Base-by-base conservation (phyloP, 2,888 invertebrate genomes). In the Dexiosoma caninum region DNA sequence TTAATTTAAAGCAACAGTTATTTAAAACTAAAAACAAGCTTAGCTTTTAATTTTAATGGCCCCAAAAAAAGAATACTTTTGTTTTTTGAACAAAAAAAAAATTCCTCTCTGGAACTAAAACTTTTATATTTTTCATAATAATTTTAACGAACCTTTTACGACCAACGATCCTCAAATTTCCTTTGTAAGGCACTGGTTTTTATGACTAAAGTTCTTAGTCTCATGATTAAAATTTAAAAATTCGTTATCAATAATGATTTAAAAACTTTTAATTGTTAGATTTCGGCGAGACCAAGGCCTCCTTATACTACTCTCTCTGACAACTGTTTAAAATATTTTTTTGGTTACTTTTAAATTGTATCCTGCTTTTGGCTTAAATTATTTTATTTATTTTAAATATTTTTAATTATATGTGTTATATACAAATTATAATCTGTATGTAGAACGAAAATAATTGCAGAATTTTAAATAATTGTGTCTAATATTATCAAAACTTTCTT, bases 41-140 rank as follows among this genome's bases (percentile, higher is more conserved):
- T 78, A 84, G 85, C 83, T 83, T 84, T 81, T 82, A 85, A 27
- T 66, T 71, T 71, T 71, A 67, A 67, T 40, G 14, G 40, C 12
- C 44, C 37, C 1, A 60, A 27, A 57, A 60, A 27, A 57, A 70
- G 19, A 62, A 57, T 59, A 27, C 9, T 57, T 35, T 51, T 6
- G 49, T 66, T 59, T 72, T 62, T 62, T 27, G 62, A 72, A 53
- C 44, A 60, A 14, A 9, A 6, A 19, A 60, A 14, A 9, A 6
- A 19, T 14, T 37, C 7, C 12, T n/a, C 8, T 9, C 30, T 44
- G 6, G 23, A 70, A 27, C 9, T 35, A 21, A 42, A 32, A 44
- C 2, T 32, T 27, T 40, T 21, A 14, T 30, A 27, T 30, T 19
- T 32, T n/a, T 12, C 6, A 3, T 0, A 53, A 32, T n/a, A 30